A percentile compares a stretch with the other conserved stretches of the same genome.
Evolutionary conservation across 1,140 invertebrate species (phyloP).

Genomic region (Pseudachorutes palmiensis): DNA sequence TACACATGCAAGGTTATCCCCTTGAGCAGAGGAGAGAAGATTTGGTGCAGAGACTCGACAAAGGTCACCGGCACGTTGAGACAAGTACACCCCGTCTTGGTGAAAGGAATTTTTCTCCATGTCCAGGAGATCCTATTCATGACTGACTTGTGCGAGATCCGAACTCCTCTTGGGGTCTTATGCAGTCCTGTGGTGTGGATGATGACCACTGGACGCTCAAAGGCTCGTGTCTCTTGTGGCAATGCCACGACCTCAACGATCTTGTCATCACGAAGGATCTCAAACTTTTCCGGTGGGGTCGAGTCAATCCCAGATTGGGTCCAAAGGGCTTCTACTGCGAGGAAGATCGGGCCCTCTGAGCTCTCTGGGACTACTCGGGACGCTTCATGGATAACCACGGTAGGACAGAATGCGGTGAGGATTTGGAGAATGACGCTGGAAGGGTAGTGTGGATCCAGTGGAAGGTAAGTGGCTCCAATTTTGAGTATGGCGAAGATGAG

Average conservation of each 20-base stretch:
- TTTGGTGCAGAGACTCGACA: conserved; percentile 11
- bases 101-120: conserved; percentile 59
- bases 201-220: conserved; percentile 58
- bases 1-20: conserved; percentile 21
- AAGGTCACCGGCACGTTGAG: conserved; percentile 3
- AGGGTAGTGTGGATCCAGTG: conserved; percentile 67
- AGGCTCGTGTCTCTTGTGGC: background rate
- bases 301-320: background rate
- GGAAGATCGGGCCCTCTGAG: background rate
- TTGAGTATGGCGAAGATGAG: conserved; percentile 55
- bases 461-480: conserved; percentile 68
- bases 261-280: background rate
- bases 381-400: conserved; percentile 15
- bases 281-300: background rate
- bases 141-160: conserved; percentile 66
- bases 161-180: conserved; percentile 46
- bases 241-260: background rate
- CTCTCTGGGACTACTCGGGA: background rate
- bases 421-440: conserved; percentile 51
- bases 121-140: conserved; percentile 74
- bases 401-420: conserved; percentile 10
- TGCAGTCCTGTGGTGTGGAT: conserved; percentile 67
- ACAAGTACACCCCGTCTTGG: background rate
- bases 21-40: conserved; percentile 20
- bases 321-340: background rate